Evolutionary conservation across 2,113 vertebrate genomes (phyloP).

Genomic region (Crocuta crocuta): DNA sequence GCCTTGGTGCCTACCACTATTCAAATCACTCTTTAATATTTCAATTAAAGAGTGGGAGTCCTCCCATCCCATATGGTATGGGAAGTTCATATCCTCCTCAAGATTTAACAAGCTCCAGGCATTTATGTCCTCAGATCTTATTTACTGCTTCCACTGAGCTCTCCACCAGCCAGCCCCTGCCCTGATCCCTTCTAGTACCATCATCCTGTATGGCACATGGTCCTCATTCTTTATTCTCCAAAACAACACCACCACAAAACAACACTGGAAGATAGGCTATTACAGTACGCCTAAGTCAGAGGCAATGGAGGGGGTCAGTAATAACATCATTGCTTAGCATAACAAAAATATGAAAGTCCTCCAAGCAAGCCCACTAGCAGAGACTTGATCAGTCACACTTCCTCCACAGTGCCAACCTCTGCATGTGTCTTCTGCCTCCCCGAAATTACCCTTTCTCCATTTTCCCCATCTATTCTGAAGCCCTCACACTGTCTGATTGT

Average conservation of each 20-base stretch:
- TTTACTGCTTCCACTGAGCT: background rate
- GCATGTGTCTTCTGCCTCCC: background rate
- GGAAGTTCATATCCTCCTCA: background rate
- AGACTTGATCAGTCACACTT: background rate
- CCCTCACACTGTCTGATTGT: background rate
- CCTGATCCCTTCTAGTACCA: background rate
- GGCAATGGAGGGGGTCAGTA: background rate
- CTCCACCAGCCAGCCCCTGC: background rate
- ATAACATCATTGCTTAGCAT: background rate
- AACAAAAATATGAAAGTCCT: background rate
- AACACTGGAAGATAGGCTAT: fast-evolving
- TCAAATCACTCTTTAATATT: background rate
- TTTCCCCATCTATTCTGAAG: background rate
- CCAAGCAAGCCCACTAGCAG: background rate
- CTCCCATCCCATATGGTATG: background rate
- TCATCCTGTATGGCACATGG: background rate
- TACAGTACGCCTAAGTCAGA: too few species aligned
- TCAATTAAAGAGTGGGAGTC: background rate
- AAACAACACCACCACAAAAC: background rate
- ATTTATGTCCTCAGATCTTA: background rate
- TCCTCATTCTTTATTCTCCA: background rate
- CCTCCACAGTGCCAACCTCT: background rate
- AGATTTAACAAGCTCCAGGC: background rate
- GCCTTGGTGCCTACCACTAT: background rate
- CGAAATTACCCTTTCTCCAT: background rate